phyloP scores from a whole-genome alignment of 2,113 vertebrate genomes.

The Anser cygnoides region DNA sequence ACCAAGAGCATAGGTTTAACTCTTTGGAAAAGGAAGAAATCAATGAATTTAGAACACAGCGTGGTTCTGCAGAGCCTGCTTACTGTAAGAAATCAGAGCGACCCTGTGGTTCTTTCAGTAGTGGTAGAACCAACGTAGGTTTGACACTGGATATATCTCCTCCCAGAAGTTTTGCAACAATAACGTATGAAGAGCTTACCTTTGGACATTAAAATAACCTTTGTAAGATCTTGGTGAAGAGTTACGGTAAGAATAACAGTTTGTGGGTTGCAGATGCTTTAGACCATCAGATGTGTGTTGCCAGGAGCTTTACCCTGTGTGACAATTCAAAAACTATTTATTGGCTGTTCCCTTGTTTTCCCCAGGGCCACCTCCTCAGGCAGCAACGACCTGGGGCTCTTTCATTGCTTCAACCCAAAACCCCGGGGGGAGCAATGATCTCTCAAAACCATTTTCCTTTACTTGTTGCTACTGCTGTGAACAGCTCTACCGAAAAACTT shows the following conservation, averaged over 20 bases:
- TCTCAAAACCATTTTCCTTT: background rate
- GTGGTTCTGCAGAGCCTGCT: background rate
- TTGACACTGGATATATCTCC: background rate
- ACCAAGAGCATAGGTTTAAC: background rate
- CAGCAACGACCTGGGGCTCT: background rate
- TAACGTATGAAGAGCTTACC: background rate
- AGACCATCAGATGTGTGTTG: fast-evolving
- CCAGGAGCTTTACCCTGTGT: background rate
- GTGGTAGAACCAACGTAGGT: fast-evolving
- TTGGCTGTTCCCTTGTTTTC: background rate
- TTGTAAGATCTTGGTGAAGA: too few species aligned
- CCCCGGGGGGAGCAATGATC: background rate
- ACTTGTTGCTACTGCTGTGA: background rate
- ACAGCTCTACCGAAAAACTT: background rate
- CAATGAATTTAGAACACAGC: too few species aligned
- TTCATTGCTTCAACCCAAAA: background rate
- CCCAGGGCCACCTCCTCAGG: background rate
- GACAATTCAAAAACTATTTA: background rate
- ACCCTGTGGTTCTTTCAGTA: background rate
- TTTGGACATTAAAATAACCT: too few species aligned
- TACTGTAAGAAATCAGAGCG: fast-evolving
- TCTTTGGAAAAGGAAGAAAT: background rate
- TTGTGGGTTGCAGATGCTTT: background rate
- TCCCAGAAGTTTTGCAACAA: background rate
- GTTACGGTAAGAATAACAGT: fast-evolving